Percentiles rank a stretch among this genome's conserved stretches.
These are phyloP conservation scores for Onychomys arenicola DNA, from an alignment of 2,797 vertebrate species.

Conservation along the genomic window DNA sequence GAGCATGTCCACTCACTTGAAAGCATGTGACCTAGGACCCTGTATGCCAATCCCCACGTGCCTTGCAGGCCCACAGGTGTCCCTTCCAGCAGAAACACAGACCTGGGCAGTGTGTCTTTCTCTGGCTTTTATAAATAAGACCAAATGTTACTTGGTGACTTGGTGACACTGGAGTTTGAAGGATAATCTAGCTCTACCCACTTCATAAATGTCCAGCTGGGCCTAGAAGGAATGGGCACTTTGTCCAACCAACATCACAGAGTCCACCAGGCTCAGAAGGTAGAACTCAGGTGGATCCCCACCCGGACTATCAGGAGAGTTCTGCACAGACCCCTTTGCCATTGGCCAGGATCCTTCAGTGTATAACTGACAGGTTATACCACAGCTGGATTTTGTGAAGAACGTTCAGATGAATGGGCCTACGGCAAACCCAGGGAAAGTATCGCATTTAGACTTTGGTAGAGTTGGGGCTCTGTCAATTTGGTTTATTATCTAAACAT, in stretches of 20 bases:
- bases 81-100: no score
- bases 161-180: not conserved
- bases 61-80: no score
- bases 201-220: not conserved
- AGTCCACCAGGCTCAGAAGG: not conserved
- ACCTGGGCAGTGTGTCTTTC: not conserved
- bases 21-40: not conserved
- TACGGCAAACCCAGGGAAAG: not conserved
- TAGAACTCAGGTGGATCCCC: rapidly evolving
- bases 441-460: not conserved
- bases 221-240: not conserved
- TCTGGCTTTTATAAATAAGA: not conserved
- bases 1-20: not conserved
- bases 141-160: not conserved
- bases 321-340: rapidly evolving
- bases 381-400: not conserved
- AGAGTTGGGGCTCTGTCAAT: not conserved
- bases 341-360: not conserved
- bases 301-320: not conserved
- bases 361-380: no score
- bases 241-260: not conserved
- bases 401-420: not conserved
- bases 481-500: not conserved
- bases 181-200: not conserved
- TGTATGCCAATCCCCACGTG: not conserved